These are phyloP conservation scores for Micrasema minimum DNA, from an alignment of 1,140 invertebrate genomes.

Conservation along the genomic window DNA sequence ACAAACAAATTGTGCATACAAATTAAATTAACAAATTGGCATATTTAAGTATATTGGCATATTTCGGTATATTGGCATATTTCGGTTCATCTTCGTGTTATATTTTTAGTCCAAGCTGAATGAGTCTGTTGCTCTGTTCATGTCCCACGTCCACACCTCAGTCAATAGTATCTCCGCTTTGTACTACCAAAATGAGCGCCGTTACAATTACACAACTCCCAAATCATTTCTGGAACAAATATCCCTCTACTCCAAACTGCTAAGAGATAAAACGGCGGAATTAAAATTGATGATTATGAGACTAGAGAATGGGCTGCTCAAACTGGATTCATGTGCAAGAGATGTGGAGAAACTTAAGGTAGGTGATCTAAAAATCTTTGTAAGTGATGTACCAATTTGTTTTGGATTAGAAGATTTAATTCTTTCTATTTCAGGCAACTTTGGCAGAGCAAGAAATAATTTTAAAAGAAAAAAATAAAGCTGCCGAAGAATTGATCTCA, in stretches of 20 bases:
- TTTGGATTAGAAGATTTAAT: not conserved
- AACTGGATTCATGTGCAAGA: slow-evolving; percentile 82
- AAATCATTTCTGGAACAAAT: slow-evolving; percentile 97
- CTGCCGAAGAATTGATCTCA: slow-evolving; percentile 89
- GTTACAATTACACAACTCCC: slow-evolving; percentile 97
- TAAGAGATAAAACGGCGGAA: slow-evolving; percentile 81
- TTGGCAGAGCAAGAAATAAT: slow-evolving; percentile 90
- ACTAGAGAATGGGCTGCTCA: slow-evolving; percentile 88
- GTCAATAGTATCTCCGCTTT: slow-evolving; percentile 87
- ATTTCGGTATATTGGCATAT: too few relatives aligned
- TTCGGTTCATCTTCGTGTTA: too few relatives aligned
- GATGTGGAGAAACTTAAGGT: slow-evolving; percentile 76
- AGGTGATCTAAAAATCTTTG: too few relatives aligned
- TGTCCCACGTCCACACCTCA: slow-evolving; percentile 89
- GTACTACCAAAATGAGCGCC: slow-evolving; percentile 86
- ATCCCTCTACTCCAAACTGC: slow-evolving; percentile 84
- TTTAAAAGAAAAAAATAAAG: slow-evolving; percentile 88
- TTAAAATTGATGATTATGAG: slow-evolving; percentile 82
- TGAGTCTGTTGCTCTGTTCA: slow-evolving; percentile 82
- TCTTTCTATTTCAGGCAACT: slow-evolving; percentile 71
- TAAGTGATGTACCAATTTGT: too few relatives aligned
- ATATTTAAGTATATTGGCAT: too few relatives aligned
- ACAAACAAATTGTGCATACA: too few relatives aligned
- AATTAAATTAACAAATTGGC: too few relatives aligned
- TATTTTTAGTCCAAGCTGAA: slow-evolving; percentile 66